phyloP scores from a whole-genome alignment of 2,797 vertebrate species.

The Cuniculus paca region DNA sequence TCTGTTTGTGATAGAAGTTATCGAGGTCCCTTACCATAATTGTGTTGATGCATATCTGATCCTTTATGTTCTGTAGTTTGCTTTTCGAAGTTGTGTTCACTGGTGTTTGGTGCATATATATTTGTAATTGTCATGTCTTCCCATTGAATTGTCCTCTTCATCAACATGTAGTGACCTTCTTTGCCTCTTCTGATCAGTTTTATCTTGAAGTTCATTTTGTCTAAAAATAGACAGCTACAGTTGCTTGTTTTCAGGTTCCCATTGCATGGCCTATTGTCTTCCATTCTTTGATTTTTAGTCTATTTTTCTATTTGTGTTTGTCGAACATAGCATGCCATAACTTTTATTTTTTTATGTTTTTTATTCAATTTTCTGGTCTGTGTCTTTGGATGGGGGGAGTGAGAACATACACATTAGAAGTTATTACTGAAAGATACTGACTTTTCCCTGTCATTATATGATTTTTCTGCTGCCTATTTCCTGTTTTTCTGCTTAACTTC shows the following conservation, averaged over 20 bases:
- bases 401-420: background rate
- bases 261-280: background rate
- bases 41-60: background rate
- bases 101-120: background rate
- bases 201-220: background rate
- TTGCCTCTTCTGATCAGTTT: background rate
- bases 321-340: background rate
- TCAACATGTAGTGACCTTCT: background rate
- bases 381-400: background rate
- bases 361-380: background rate
- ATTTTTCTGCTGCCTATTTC: background rate
- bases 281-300: background rate
- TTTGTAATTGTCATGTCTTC: background rate
- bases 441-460: background rate
- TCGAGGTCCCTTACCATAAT: background rate
- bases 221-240: background rate
- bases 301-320: background rate
- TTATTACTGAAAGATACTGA: background rate
- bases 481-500: background rate
- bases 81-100: background rate
- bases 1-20: background rate
- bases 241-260: background rate
- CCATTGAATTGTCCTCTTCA: background rate
- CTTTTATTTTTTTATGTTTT: background rate
- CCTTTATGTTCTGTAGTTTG: background rate